Conservation (phyloP, 2,797 vertebrate species). For the Silurus aristotelis region DNA sequence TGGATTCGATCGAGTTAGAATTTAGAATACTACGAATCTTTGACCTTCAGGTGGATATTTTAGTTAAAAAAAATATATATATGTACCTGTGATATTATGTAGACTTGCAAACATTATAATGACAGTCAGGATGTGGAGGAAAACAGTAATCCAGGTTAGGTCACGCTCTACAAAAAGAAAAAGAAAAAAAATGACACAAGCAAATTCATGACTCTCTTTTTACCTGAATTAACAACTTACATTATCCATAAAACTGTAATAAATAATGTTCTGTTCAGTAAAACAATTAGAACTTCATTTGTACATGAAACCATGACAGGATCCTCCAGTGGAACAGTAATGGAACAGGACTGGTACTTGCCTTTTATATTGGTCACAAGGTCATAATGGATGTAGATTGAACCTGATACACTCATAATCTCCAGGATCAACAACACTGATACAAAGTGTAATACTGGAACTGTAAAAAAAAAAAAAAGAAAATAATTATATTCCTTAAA, state of each 20-base stretch:
- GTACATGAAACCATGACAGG: neutral
- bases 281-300: neutral
- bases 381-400: neutral
- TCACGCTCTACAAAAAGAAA: neutral
- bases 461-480: too few relatives aligned
- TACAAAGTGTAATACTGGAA: too few relatives aligned
- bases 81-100: neutral
- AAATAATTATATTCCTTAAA: too few relatives aligned
- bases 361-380: neutral
- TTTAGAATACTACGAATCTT: too few relatives aligned
- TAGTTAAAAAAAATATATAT: too few relatives aligned
- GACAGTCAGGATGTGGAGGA: neutral
- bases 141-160: neutral
- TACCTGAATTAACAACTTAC: neutral
- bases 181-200: neutral
- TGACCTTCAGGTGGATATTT: too few relatives aligned
- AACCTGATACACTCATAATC: neutral
- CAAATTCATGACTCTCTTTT: neutral
- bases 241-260: too few relatives aligned
- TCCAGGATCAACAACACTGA: neutral
- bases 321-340: neutral
- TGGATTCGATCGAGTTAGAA: too few relatives aligned
- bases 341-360: neutral
- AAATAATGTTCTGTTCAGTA: neutral
- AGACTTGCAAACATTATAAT: neutral